phyloP scores from a whole-genome alignment of 2,888 invertebrate genomes.

The Drosophila cracens region DNA sequence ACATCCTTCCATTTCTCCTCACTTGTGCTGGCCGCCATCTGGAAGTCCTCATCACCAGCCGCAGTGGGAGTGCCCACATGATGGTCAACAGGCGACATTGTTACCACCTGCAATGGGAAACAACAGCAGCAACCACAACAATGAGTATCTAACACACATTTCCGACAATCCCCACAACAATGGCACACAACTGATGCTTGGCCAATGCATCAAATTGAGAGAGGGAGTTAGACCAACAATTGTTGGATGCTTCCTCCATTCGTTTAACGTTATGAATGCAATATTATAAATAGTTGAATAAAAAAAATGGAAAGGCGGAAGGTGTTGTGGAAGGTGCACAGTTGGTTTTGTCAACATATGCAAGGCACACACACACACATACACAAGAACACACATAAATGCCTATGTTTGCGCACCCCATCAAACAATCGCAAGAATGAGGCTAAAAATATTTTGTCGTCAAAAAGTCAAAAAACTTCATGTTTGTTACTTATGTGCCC shows the following conservation, averaged over 20 bases:
- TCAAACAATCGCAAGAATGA: background rate
- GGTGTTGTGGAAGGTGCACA: background rate
- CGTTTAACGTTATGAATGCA: constrained; percentile 8
- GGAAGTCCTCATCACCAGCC: constrained; percentile 46
- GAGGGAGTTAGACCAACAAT: constrained; percentile 27
- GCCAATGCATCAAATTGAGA: background rate
- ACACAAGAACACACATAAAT: constrained; percentile 1
- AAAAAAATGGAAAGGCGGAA: background rate
- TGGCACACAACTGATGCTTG: constrained; percentile 8
- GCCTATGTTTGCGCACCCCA: constrained; percentile 10
- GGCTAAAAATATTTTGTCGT: background rate
- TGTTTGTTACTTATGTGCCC: background rate
- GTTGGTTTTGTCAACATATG: constrained; percentile 44
- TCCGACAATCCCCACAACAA: constrained; percentile 25
- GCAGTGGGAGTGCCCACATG: constrained; percentile 40
- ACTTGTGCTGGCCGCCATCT: constrained; percentile 61
- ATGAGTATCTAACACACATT: constrained; percentile 31
- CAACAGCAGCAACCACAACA: background rate
- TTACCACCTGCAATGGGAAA: constrained; percentile 58
- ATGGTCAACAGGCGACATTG: constrained; percentile 66
- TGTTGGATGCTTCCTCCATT: constrained; percentile 11
- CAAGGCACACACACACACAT: constrained; percentile 31
- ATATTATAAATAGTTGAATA: constrained; percentile 9
- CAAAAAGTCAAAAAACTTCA: background rate
- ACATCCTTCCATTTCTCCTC: constrained; percentile 80